A percentile compares a stretch with the other conserved stretches of the same genome.
Conservation (phyloP, 2,888 invertebrate species). For the Autographa pulchrina region DNA sequence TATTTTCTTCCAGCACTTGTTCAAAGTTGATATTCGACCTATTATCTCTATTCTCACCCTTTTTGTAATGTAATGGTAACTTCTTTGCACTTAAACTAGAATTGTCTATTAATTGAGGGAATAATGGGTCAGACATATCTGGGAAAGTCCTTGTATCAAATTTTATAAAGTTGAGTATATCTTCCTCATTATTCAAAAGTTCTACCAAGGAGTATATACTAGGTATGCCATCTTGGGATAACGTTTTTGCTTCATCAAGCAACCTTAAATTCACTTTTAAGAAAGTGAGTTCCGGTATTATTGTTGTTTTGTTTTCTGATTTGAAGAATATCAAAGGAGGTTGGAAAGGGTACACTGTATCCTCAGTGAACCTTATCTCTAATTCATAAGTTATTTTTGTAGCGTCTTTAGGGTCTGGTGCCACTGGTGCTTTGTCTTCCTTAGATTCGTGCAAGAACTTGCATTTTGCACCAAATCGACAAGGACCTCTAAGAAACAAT, state of each 20-base stretch:
- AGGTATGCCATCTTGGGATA: conserved; percentile 92
- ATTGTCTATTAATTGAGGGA: conserved; percentile 89
- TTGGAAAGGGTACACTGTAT: conserved; percentile 93
- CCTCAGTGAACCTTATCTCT: conserved; percentile 93
- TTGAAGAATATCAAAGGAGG: conserved; percentile 92
- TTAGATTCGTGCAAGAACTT: conserved; percentile 92
- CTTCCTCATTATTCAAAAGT: conserved; percentile 92
- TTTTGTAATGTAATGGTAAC: conserved; percentile 91
- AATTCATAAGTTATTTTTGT: conserved; percentile 90
- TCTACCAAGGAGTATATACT: conserved; percentile 93
- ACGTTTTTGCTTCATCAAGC: conserved; percentile 91
- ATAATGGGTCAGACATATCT: conserved; percentile 88
- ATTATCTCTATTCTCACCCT: conserved; percentile 89
- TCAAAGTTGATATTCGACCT: conserved; percentile 86
- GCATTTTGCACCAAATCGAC: conserved; percentile 93
- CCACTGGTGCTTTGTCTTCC: conserved; percentile 68
- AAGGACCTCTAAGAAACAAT: conserved; percentile 91
- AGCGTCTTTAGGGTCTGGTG: conserved; percentile 68
- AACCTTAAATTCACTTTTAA: conserved; percentile 91
- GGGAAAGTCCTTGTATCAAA: conserved; percentile 87
- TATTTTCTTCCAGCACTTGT: conserved; percentile 90
- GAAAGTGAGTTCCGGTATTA: conserved; percentile 91
- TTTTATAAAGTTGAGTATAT: conserved; percentile 90
- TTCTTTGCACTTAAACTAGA: conserved; percentile 65
- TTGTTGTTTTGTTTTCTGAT: conserved; percentile 87